These are phyloP conservation scores for Falco punctatus DNA, from an alignment of 2,113 vertebrate species.

Conservation along the genomic window DNA sequence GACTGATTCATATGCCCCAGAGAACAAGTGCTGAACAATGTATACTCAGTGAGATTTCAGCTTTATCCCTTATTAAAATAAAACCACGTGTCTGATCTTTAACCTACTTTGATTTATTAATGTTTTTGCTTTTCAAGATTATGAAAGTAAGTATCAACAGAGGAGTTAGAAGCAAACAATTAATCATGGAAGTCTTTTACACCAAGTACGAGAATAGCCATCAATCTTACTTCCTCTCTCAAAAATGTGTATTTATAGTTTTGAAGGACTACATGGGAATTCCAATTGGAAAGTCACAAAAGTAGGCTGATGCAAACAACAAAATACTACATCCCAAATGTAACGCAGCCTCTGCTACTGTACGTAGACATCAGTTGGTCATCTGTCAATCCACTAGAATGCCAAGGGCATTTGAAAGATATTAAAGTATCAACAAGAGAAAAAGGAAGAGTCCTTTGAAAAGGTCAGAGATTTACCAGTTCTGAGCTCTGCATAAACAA, in stretches of 20 bases:
- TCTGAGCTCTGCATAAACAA: neutral
- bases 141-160: conserved; percentile 18
- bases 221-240: neutral
- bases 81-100: conserved; percentile 41
- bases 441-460: neutral
- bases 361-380: neutral
- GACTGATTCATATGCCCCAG: conserved; percentile 37
- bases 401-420: neutral
- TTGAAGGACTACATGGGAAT: neutral
- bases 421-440: neutral
- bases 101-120: conserved; percentile 47
- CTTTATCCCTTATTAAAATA: conserved; percentile 59
- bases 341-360: neutral
- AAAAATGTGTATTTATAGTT: neutral
- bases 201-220: neutral
- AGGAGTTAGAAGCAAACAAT: conserved; percentile 1
- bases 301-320: neutral
- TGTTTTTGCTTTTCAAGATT: conserved; percentile 14
- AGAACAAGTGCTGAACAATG: conserved; percentile 54
- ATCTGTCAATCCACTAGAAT: neutral
- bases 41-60: conserved; percentile 18
- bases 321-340: neutral
- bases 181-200: neutral
- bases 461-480: neutral
- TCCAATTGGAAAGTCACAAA: neutral